Conservation (phyloP, 2,888 invertebrate species). For the Amiota mariae region DNA sequence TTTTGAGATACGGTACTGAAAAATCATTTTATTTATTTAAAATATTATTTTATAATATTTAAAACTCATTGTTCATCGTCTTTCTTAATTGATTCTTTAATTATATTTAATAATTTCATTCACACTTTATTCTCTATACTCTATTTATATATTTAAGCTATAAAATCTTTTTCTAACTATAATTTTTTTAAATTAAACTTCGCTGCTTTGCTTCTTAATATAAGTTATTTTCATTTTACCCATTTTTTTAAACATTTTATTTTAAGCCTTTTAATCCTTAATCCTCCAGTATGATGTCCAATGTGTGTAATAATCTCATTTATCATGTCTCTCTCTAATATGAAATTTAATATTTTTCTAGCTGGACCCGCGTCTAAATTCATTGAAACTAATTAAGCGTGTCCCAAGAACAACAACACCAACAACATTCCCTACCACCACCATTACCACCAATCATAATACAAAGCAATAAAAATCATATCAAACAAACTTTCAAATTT, state of each 20-base stretch:
- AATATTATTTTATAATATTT: too few relatives aligned
- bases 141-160: too few relatives aligned
- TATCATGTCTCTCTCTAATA: conserved; percentile 20
- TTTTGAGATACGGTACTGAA: too few relatives aligned
- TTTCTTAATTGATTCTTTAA: too few relatives aligned
- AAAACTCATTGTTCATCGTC: too few relatives aligned
- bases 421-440: conserved; percentile 11
- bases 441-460: not conserved
- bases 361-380: conserved; percentile 60
- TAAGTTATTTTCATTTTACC: not conserved
- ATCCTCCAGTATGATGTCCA: conserved; percentile 10
- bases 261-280: not conserved
- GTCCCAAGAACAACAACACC: conserved; percentile 17
- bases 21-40: too few relatives aligned
- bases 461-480: conserved; percentile 13
- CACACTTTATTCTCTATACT: too few relatives aligned
- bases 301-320: not conserved
- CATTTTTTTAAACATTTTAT: not conserved
- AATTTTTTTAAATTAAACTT: too few relatives aligned
- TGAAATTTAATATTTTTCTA: conserved; percentile 53
- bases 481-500: not conserved
- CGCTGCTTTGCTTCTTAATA: conserved; percentile 8
- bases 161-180: too few relatives aligned
- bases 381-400: conserved; percentile 63
- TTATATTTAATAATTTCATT: too few relatives aligned